Evolutionary conservation across 2,113 vertebrate genomes (phyloP), one percentile per base, ranked within the genome.

Genomic region (Toxotes jaculatrix): DNA sequence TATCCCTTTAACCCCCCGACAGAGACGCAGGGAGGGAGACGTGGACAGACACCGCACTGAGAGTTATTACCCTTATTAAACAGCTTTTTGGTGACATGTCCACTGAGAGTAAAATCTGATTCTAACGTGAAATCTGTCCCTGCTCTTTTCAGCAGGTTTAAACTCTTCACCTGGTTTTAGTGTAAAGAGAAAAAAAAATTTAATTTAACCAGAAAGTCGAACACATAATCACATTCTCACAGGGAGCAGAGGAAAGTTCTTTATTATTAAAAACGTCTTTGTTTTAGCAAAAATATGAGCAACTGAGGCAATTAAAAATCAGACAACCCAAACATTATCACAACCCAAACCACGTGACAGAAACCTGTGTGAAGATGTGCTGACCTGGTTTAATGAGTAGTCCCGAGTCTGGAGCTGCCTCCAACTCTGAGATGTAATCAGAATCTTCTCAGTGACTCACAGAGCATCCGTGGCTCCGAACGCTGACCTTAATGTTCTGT

Each of bases 1-100:
- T 53, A 88, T 68, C 89, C 87, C 78, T 81, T 88, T 84, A 77
- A 83, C 45, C 7, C 51, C 51, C 51, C 51, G 6, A 47, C 84
- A 85, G 74, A 71, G 53, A 14, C 1, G 10, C 10, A 12, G 67
- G 21, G 51, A 74, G 70, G 49, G 76, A 62, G 63, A 64, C 51
- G 69, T 19, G 57, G 53, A 32, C 27, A 27, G 27, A 27, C 27
- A 27, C 27, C 27, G 27, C 27, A 27, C 12, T 4, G 43, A 67
- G 60, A 65, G 34, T 60, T 64, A 80, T 65, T 42, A 34, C 31
- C 49, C 11, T 32, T 32, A 64, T 74, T 31, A 59, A 21, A 60
- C 16, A 1, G 4, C 32, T 59, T 42, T 17, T 1, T 31, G 36
- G 1, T 8, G 27, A 68, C 0, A 4, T 34, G 9, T 47, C 31